These are phyloP conservation scores for Callyntrura sp. DNA, from an alignment of 2,888 invertebrate genomes.

Conservation along the genomic window DNA sequence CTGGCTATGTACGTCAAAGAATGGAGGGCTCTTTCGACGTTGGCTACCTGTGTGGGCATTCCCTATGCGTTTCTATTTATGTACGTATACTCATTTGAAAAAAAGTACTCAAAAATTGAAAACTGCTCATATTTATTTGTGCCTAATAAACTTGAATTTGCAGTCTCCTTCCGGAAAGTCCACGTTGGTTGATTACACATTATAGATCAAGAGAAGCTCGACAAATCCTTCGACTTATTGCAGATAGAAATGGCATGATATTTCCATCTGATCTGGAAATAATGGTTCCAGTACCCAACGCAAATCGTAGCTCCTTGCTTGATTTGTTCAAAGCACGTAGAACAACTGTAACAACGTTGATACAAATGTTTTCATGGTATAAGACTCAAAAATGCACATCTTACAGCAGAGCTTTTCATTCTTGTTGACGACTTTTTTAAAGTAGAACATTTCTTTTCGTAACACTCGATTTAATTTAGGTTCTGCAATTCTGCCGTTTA, in stretches of 20 bases:
- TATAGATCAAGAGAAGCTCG: slow-evolving; percentile 82
- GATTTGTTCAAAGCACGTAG: slow-evolving; percentile 75
- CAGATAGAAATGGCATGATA: slow-evolving; percentile 81
- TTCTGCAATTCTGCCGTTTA: slow-evolving; percentile 84
- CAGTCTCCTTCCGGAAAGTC: slow-evolving; percentile 84
- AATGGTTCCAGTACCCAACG: slow-evolving; percentile 79
- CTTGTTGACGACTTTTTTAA: too few species aligned
- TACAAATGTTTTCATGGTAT: slow-evolving; percentile 84
- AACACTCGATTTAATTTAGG: slow-evolving; percentile 82
- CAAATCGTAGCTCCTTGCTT: slow-evolving; percentile 70
- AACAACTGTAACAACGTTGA: slow-evolving; percentile 74
- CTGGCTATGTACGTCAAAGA: slow-evolving; percentile 81
- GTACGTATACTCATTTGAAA: slow-evolving; percentile 72
- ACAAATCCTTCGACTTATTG: slow-evolving; percentile 80
- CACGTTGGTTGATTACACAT: slow-evolving; percentile 84
- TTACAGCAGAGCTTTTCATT: too few species aligned
- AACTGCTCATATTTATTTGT: neutral
- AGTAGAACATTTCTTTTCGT: slow-evolving; percentile 1
- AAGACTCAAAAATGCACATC: too few species aligned
- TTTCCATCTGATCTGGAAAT: slow-evolving; percentile 81
- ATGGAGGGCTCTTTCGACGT: slow-evolving; percentile 83
- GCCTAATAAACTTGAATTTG: too few species aligned
- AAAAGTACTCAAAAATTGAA: neutral
- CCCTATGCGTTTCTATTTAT: slow-evolving; percentile 81
- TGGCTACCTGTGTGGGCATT: slow-evolving; percentile 78